Percentiles rank a stretch among this genome's conserved stretches.
Conservation (phyloP, 2,797 vertebrate genomes). For the Mormyrus proboscirostris region DNA sequence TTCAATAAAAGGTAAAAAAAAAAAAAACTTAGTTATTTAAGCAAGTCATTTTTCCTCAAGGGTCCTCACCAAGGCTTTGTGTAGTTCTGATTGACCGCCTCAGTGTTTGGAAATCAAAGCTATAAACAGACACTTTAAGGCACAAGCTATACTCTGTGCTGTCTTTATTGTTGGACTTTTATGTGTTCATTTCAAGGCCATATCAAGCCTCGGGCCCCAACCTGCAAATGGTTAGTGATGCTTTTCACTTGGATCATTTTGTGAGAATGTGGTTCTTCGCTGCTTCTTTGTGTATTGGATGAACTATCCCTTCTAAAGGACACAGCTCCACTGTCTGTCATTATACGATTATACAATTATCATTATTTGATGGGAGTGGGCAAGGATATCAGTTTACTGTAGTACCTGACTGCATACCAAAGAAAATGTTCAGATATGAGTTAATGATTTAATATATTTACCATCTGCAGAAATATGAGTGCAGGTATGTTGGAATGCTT, state of each 20-base stretch:
- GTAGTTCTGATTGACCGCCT: neutral
- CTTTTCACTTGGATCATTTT: neutral
- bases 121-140: neutral
- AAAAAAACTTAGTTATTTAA: neutral
- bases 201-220: neutral
- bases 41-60: neutral
- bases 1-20: neutral
- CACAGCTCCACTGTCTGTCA: neutral
- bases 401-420: neutral
- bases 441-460: neutral
- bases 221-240: neutral
- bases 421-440: neutral
- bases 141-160: neutral
- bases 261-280: neutral
- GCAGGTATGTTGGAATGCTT: neutral
- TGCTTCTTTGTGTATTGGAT: neutral
- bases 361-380: neutral
- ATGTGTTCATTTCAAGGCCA: neutral
- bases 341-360: neutral
- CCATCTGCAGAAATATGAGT: neutral
- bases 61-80: neutral
- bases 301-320: neutral
- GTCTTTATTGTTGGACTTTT: neutral
- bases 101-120: constrained; percentile 3
- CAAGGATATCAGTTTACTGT: neutral